Percentiles rank a stretch among this genome's conserved stretches.
Conservation (phyloP, 2,113 vertebrate genomes). For the Sphaerodactylus townsendi region DNA sequence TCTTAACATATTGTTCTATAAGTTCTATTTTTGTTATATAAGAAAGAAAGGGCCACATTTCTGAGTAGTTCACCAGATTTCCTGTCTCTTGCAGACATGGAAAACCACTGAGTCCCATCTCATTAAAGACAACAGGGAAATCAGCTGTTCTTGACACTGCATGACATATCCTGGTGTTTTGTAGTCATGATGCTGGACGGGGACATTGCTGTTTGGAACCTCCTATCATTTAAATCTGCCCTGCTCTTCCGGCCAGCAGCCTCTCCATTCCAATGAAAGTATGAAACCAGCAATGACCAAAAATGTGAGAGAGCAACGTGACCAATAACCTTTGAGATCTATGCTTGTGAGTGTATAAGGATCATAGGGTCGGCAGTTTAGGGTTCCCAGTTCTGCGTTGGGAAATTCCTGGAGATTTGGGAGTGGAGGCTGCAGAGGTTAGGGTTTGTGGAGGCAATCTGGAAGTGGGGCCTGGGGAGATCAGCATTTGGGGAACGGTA, state of each 20-base stretch:
- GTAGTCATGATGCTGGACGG: neutral
- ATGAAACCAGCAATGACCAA: neutral
- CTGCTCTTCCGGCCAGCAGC: neutral
- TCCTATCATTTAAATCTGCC: conserved; percentile 2
- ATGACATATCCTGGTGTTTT: neutral
- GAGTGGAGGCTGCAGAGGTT: too few species aligned
- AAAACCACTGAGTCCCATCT: neutral
- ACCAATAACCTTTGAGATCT: neutral
- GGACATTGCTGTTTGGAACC: neutral
- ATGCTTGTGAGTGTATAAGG: neutral
- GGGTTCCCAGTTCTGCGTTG: too few species aligned
- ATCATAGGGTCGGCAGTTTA: too few species aligned
- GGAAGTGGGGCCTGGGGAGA: too few species aligned
- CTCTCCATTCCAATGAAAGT: too few species aligned
- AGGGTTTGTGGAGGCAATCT: too few species aligned
- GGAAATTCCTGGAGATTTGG: too few species aligned
- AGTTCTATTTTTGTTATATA: neutral
- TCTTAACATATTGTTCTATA: neutral
- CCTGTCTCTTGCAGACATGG: neutral
- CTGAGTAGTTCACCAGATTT: neutral
- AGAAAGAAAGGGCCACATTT: neutral
- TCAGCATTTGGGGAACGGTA: too few species aligned
- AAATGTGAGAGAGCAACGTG: neutral
- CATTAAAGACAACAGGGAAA: neutral
- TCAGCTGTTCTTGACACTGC: neutral